These are phyloP conservation scores for Caenorhabditis inopinata DNA, from an alignment of 1,140 invertebrate species.

Conservation along the genomic window DNA sequence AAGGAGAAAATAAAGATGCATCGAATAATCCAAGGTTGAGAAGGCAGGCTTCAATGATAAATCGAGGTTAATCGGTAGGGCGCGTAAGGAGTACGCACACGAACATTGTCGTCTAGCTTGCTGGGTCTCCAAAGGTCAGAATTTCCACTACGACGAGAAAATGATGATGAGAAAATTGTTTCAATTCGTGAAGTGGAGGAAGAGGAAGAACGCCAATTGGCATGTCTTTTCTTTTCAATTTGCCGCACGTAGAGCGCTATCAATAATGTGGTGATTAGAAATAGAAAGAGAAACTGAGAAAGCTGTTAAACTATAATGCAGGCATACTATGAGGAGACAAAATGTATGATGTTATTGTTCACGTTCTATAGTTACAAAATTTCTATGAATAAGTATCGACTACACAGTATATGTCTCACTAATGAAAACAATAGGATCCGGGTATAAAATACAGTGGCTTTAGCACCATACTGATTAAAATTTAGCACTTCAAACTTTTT, in stretches of 20 bases:
- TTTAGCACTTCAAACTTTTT: too few species aligned
- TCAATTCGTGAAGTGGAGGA: slow-evolving; percentile 11
- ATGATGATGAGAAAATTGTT: slow-evolving; percentile 33
- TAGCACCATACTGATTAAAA: too few species aligned
- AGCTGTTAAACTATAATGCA: neutral
- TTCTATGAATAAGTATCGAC: too few species aligned
- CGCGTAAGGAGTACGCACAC: neutral
- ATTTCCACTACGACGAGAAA: neutral
- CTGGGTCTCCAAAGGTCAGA: slow-evolving; percentile 23
- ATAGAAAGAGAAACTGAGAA: neutral
- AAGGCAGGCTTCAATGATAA: slow-evolving; percentile 28
- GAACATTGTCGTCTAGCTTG: neutral
- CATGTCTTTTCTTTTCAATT: slow-evolving; percentile 4
- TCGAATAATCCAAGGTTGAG: neutral
- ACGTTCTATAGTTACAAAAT: too few species aligned
- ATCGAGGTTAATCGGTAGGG: slow-evolving; percentile 30
- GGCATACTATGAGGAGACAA: neutral
- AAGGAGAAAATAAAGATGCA: neutral
- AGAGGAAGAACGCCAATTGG: slow-evolving; percentile 18
- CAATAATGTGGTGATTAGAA: slow-evolving; percentile 25
- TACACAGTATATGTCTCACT: too few species aligned
- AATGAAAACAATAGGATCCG: too few species aligned
- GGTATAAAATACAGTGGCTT: too few species aligned
- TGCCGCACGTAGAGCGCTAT: neutral
- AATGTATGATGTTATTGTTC: too few species aligned